These are phyloP conservation scores for Pungitius pungitius DNA, from an alignment of 2,113 vertebrate species.

Conservation along the genomic window DNA sequence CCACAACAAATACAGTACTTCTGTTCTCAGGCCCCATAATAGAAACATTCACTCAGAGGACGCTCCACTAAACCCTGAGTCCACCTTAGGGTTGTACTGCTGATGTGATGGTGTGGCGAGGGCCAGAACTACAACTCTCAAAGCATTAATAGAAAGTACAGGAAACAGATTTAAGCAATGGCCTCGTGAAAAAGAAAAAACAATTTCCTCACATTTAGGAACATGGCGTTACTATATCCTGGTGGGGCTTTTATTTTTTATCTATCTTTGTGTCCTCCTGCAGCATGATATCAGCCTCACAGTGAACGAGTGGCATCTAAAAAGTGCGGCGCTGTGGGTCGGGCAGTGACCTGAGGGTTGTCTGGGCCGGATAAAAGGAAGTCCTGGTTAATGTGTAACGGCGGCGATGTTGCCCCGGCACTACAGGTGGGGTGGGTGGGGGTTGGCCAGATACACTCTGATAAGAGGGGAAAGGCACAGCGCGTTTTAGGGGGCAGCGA, in stretches of 20 bases:
- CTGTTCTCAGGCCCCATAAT: not conserved
- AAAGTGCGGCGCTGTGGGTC: slow-evolving; percentile 38
- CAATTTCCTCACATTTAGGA: not conserved
- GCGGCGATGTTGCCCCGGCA: slow-evolving; percentile 63
- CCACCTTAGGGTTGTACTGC: slow-evolving; percentile 24
- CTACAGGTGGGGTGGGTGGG: slow-evolving; percentile 71
- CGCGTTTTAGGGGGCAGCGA: slow-evolving; percentile 42
- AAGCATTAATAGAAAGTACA: not conserved
- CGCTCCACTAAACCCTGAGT: not conserved
- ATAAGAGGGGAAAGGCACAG: slow-evolving; percentile 60
- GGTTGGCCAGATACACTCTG: slow-evolving; percentile 56
- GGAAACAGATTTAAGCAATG: not conserved
- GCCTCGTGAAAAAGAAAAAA: not conserved
- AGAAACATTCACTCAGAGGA: slow-evolving; percentile 2
- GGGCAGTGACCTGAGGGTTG: slow-evolving; percentile 76
- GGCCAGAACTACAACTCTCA: not conserved
- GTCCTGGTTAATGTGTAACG: slow-evolving; percentile 78
- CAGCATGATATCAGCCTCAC: not conserved
- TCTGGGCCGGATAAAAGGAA: slow-evolving; percentile 78
- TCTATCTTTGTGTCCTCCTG: not conserved
- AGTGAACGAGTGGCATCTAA: slow-evolving; percentile 27
- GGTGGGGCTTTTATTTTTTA: not conserved
- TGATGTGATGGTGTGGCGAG: slow-evolving; percentile 18
- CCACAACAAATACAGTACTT: not conserved
- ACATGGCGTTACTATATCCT: not conserved